phyloP scores from a whole-genome alignment of 1,140 invertebrate genomes.

The Tribolium castaneum region DNA sequence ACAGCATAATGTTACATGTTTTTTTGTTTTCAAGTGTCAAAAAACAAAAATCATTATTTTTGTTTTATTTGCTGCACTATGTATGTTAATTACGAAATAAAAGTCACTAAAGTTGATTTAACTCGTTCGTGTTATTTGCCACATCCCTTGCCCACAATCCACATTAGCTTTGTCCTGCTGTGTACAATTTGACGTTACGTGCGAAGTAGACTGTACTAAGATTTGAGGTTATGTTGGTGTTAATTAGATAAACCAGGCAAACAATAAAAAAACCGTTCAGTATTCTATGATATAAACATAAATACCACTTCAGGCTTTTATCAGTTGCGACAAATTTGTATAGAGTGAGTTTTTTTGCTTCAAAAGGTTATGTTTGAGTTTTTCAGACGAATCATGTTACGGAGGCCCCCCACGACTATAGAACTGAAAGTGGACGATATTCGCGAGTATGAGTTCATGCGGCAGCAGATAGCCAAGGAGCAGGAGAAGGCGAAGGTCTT shows the following conservation, averaged over 20 bases:
- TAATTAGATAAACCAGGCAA: too few species aligned
- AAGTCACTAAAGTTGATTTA: constrained; percentile 35
- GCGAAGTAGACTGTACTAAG: background rate
- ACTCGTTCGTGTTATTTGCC: background rate
- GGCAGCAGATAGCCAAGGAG: constrained; percentile 67
- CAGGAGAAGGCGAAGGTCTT: constrained; percentile 63
- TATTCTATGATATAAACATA: too few species aligned
- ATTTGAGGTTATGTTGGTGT: background rate
- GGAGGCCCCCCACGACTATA: constrained; percentile 80
- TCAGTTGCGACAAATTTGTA: too few species aligned
- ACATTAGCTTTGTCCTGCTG: background rate
- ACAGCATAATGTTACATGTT: constrained; percentile 29
- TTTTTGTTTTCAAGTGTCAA: constrained; percentile 44
- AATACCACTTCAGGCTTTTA: too few species aligned
- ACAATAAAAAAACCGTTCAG: too few species aligned
- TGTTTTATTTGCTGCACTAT: constrained; percentile 49
- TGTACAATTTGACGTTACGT: background rate
- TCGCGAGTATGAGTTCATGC: constrained; percentile 75
- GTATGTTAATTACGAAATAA: constrained; percentile 54
- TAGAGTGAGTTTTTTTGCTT: constrained; percentile 35
- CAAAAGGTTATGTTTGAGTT: background rate
- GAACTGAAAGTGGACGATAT: constrained; percentile 82
- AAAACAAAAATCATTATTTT: constrained; percentile 26
- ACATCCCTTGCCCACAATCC: background rate
- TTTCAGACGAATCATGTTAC: constrained; percentile 71